Conservation (phyloP, 2,888 invertebrate genomes). For the Rhaphigaster nebulosa region DNA sequence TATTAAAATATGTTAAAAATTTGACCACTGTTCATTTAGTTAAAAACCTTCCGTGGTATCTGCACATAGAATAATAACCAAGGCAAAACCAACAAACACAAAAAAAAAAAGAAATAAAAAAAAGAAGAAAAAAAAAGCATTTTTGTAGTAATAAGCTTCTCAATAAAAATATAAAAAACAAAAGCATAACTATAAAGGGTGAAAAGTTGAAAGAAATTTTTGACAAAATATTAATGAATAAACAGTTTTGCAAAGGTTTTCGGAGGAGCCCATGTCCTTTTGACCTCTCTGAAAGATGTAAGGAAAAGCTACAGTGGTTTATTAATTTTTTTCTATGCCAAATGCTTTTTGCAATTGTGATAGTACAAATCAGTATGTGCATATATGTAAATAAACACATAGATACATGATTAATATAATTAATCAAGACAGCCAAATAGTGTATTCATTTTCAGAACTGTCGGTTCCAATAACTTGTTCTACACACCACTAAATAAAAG, state of each 20-base stretch:
- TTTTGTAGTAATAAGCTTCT: neutral
- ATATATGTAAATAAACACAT: neutral
- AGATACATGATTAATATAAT: neutral
- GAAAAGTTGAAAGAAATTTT: constrained; percentile 8
- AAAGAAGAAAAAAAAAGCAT: neutral
- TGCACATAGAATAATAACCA: constrained; percentile 16
- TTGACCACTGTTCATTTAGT: neutral
- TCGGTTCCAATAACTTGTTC: neutral
- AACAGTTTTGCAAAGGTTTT: neutral
- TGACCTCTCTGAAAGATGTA: constrained; percentile 21
- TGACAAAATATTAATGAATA: neutral
- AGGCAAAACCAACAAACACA: constrained; percentile 25
- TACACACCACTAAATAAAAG: constrained; percentile 16
- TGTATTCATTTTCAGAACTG: neutral
- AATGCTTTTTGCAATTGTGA: neutral
- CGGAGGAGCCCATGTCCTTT: constrained; percentile 35
- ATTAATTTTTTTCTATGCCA: neutral
- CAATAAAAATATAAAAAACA: neutral
- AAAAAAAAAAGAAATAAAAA: neutral
- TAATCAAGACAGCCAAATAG: neutral
- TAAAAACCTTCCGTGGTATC: neutral
- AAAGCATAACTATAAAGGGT: constrained; percentile 29
- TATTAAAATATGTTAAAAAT: neutral
- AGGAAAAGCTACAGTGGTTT: neutral
- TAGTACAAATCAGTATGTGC: neutral